Percentiles rank a stretch among this genome's conserved stretches.
phyloP scores from a whole-genome alignment of 1,140 invertebrate genomes.

The Drosophila kanapiae region DNA sequence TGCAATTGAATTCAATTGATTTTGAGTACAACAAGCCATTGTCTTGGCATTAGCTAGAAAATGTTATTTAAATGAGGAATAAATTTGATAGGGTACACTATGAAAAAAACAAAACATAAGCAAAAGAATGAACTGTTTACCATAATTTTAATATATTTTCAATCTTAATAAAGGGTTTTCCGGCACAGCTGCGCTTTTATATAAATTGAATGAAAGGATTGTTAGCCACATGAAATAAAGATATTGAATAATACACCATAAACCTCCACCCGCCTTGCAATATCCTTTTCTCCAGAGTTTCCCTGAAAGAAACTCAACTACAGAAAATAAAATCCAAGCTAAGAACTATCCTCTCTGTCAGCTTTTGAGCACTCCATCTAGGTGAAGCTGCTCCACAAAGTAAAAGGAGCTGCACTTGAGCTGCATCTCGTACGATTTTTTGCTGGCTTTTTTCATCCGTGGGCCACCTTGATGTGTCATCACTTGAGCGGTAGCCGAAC shows the following conservation, averaged over 20 bases:
- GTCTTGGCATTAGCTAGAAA: background rate
- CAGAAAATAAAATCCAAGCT: background rate
- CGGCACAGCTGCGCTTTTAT: background rate
- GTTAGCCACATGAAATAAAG: background rate
- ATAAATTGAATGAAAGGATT: background rate
- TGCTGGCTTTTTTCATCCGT: slow-evolving; percentile 22
- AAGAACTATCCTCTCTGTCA: slow-evolving; percentile 20
- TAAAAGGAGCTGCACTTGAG: slow-evolving; percentile 43
- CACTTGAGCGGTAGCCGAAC: slow-evolving; percentile 59
- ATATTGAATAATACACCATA: background rate
- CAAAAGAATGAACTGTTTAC: too few relatives aligned
- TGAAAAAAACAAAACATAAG: too few relatives aligned
- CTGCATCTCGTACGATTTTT: slow-evolving; percentile 5
- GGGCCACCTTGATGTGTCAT: slow-evolving; percentile 69
- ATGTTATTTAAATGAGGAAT: background rate
- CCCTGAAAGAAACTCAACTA: background rate
- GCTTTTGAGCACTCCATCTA: slow-evolving; percentile 33
- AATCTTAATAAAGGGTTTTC: too few relatives aligned
- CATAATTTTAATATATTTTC: background rate
- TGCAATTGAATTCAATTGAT: slow-evolving; percentile 1
- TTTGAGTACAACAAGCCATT: slow-evolving; percentile 7
- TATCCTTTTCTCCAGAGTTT: background rate
- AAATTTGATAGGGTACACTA: background rate
- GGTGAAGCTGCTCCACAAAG: slow-evolving; percentile 28
- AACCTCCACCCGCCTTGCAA: too few relatives aligned